Evolutionary conservation across 2,797 vertebrate genomes (phyloP), one percentile per base, ranked within the genome.

Genomic region (Nasua narica): DNA sequence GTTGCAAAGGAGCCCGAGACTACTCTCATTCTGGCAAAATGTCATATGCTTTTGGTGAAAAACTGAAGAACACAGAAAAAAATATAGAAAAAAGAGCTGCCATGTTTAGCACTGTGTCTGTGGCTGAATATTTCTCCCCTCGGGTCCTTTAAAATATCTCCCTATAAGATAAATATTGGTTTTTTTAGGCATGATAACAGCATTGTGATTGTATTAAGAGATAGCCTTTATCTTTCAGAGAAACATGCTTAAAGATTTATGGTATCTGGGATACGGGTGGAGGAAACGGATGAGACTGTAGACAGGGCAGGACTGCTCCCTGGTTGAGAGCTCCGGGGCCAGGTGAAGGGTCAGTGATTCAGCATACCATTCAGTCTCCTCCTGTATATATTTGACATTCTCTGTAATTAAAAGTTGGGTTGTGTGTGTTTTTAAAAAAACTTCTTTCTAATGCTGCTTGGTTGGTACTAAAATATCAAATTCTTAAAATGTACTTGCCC

Each of bases 141-240:
- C 25, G 0, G 43, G 50, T 43, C 35, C n/a, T 91, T 94, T 69
- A 93, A 89, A 91, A 82, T 87, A 78, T 27, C 65, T 91, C 87
- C 84, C 85, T 72, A 27, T 32, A 72, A 91, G 60, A 69, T 60
- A 88, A 96, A 67, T 74, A 94, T 54, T 89, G 76, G 35, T 78
- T 84, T 86, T 96, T 96, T 96, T 54, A 77, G 27, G 70, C 69
- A 89, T 40, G 27, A 94, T 35, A 87, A 94, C 29, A 90, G 58
- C 50, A 89, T 27, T 58, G 21, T 43, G 60, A 78, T 54, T 76
- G 74, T 46, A 84, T 89, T 54, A 67, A 40, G 65, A 96, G 46
- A 74, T 14, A 82, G 35, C 29, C 54, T 74, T 93, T 84, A 93
- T 72, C 89, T 72, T 56, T 93, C 56, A 91, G 74, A 96, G 40